Conservation (phyloP, 1,140 invertebrate species). For the Drosophila biarmipes region DNA sequence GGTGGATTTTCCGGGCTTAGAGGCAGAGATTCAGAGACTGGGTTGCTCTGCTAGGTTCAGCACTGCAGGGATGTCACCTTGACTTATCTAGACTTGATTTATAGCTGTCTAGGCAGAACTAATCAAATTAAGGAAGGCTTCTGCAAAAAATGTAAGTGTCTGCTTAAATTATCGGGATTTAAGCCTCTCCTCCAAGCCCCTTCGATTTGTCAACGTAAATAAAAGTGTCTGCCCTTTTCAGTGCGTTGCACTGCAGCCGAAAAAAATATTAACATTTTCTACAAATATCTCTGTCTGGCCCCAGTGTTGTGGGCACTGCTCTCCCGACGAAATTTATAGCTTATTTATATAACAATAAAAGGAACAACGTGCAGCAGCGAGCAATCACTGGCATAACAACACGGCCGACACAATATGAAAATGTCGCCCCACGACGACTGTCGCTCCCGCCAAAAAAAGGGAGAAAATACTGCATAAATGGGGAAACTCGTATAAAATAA, state of each 20-base stretch:
- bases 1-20: conserved; percentile 51
- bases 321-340: conserved; percentile 72
- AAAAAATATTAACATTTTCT: conserved; percentile 39
- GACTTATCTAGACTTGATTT: conserved; percentile 33
- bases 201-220: conserved; percentile 17
- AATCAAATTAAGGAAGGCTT: conserved; percentile 23
- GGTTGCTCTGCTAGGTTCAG: conserved; percentile 20
- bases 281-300: conserved; percentile 27
- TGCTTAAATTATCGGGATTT: conserved; percentile 16
- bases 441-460: conserved; percentile 15
- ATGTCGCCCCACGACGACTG: conserved; percentile 45
- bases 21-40: conserved; percentile 17
- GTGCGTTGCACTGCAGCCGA: conserved; percentile 11
- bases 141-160: not conserved
- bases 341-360: conserved; percentile 78
- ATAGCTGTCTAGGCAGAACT: conserved; percentile 13
- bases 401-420: conserved; percentile 66
- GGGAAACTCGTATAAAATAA: conserved; percentile 55
- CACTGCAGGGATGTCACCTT: conserved; percentile 12
- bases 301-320: conserved; percentile 43
- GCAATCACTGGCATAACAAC: conserved; percentile 71
- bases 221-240: conserved; percentile 38
- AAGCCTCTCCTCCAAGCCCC: not conserved
- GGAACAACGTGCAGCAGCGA: conserved; percentile 39
- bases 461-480: conserved; percentile 8